phyloP scores from a whole-genome alignment of 2,113 vertebrate species.

The Cyanocitta stelleri region DNA sequence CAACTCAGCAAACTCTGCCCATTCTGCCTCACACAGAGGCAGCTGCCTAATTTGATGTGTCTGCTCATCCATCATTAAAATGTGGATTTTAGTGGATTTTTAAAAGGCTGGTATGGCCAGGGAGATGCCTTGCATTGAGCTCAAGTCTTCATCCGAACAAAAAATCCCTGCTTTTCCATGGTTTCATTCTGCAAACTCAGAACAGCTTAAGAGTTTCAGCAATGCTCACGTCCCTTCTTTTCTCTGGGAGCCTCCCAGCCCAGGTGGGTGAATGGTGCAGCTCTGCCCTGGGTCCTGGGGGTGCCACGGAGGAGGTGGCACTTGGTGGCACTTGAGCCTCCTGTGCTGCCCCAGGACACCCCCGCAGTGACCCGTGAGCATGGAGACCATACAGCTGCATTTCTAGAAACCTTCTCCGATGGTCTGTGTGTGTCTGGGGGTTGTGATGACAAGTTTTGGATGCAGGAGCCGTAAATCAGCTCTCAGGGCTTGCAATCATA shows the following conservation, averaged over 20 bases:
- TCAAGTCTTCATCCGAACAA: background rate
- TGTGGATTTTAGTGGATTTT: background rate
- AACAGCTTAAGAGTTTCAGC: background rate
- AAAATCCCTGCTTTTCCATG: background rate
- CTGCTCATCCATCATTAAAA: background rate
- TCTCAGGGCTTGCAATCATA: background rate
- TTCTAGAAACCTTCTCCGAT: background rate
- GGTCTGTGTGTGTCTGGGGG: background rate
- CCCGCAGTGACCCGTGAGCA: rapidly evolving
- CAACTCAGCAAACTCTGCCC: background rate
- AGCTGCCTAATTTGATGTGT: background rate
- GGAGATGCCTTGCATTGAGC: background rate
- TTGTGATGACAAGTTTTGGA: background rate
- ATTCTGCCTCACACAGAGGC: rapidly evolving
- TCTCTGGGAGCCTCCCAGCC: background rate
- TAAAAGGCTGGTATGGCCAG: background rate
- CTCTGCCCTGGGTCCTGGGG: background rate
- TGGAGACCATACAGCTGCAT: background rate
- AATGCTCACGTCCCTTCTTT: background rate
- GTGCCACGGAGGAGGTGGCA: background rate
- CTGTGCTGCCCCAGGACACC: background rate
- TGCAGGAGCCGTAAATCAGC: background rate
- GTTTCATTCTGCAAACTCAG: background rate
- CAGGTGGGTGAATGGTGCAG: background rate
- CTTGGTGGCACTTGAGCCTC: background rate